phyloP scores from a whole-genome alignment of 2,888 invertebrate species.

The Synergus laeviventris region DNA sequence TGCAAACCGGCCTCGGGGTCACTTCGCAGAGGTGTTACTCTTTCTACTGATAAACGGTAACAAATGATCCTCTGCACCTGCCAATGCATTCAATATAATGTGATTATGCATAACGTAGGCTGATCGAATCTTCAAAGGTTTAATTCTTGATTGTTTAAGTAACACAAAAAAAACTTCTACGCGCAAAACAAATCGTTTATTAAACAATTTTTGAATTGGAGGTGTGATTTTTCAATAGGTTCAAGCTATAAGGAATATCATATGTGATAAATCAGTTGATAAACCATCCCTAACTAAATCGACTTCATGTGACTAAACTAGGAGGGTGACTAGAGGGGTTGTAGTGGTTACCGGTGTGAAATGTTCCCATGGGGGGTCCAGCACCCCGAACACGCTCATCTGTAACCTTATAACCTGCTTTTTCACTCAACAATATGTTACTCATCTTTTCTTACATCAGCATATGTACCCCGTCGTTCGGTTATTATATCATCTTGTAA shows the following conservation, averaged over 20 bases:
- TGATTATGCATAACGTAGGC: neutral
- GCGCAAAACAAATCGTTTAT: no score
- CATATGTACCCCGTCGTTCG: neutral
- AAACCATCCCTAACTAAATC: constrained; percentile 75
- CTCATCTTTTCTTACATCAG: constrained; percentile 49
- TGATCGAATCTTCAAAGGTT: neutral
- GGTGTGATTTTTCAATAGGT: neutral
- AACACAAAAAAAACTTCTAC: neutral
- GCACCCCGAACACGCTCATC: constrained; percentile 46
- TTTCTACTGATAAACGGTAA: constrained; percentile 41
- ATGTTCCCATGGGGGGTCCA: constrained; percentile 75
- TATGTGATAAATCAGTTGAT: constrained; percentile 71
- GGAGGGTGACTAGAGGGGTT: constrained; percentile 62
- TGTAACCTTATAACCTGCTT: constrained; percentile 44
- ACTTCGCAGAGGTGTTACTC: constrained; percentile 57
- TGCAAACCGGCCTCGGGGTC: constrained; percentile 54
- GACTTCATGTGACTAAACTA: constrained; percentile 71
- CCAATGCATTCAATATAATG: neutral
- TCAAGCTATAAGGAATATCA: constrained; percentile 46
- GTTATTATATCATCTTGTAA: neutral
- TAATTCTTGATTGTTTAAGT: neutral
- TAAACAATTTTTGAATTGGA: neutral
- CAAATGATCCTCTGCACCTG: constrained; percentile 36
- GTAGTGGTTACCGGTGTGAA: constrained; percentile 76
- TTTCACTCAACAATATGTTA: constrained; percentile 49